phyloP scores from a whole-genome alignment of 2,113 vertebrate genomes.

The Ammodramus savannarum region DNA sequence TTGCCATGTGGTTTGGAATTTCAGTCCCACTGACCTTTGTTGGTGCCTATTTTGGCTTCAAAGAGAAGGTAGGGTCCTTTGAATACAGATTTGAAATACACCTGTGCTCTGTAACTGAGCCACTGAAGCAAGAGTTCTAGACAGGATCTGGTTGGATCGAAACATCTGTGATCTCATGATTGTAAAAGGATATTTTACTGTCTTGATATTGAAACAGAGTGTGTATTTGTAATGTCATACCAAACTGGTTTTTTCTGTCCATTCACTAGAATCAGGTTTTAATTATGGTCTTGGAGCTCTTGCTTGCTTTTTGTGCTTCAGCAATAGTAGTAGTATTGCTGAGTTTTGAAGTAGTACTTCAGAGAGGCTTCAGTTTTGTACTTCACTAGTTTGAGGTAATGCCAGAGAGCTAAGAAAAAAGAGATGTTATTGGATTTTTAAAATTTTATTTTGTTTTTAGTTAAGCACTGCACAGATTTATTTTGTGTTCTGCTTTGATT shows the following conservation, averaged over 20 bases:
- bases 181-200: background rate
- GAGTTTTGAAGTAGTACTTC: background rate
- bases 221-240: background rate
- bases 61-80: conserved; percentile 75
- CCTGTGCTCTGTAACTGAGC: background rate
- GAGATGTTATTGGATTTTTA: rapidly evolving
- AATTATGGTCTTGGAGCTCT: background rate
- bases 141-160: background rate
- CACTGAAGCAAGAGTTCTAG: background rate
- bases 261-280: background rate
- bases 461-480: background rate
- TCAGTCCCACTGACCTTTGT: conserved; percentile 87
- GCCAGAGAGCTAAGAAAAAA: background rate
- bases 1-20: conserved; percentile 91
- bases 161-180: background rate
- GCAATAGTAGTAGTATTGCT: background rate
- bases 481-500: background rate
- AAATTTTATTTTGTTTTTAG: background rate
- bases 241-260: background rate
- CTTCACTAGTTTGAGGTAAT: background rate
- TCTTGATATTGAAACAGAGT: background rate
- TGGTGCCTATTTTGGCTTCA: conserved; percentile 89
- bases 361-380: background rate
- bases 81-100: background rate
- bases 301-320: background rate